phyloP scores from a whole-genome alignment of 2,113 vertebrate genomes.

The Heteronetta atricapilla region DNA sequence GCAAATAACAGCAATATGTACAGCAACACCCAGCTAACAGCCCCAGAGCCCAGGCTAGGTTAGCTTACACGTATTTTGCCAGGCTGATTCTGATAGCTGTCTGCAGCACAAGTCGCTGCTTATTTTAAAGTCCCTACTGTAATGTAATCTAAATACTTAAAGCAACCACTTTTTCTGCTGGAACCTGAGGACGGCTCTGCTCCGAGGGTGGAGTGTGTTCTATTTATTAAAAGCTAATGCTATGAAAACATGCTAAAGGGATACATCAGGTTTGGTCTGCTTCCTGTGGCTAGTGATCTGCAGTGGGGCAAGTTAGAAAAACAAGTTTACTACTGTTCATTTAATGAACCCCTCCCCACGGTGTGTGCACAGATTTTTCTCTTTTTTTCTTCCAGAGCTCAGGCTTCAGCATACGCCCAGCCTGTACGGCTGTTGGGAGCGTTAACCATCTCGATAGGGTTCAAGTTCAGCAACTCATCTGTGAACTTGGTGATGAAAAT shows the following conservation, averaged over 20 bases:
- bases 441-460: not conserved
- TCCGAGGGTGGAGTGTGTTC: constrained; percentile 41
- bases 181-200: not conserved
- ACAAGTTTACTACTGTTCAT: constrained; percentile 28
- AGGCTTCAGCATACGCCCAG: not conserved
- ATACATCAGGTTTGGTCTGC: constrained; percentile 37
- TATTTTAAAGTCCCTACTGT: constrained; percentile 25
- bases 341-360: not conserved
- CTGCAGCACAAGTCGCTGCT: constrained; percentile 22
- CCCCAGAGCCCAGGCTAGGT: not conserved
- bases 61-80: not conserved
- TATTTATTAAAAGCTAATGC: constrained; percentile 45
- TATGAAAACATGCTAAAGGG: constrained; percentile 49
- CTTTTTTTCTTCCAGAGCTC: not conserved
- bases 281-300: constrained; percentile 44
- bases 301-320: constrained; percentile 40
- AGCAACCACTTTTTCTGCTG: constrained; percentile 15
- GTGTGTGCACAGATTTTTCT: not conserved
- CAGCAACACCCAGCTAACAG: not conserved
- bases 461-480: not conserved
- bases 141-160: constrained; percentile 55
- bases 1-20: not conserved
- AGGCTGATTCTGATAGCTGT: not conserved
- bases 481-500: not conserved
- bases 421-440: not conserved